phyloP scores from a whole-genome alignment of 2,113 vertebrate genomes.

The Ciconia stormi region DNA sequence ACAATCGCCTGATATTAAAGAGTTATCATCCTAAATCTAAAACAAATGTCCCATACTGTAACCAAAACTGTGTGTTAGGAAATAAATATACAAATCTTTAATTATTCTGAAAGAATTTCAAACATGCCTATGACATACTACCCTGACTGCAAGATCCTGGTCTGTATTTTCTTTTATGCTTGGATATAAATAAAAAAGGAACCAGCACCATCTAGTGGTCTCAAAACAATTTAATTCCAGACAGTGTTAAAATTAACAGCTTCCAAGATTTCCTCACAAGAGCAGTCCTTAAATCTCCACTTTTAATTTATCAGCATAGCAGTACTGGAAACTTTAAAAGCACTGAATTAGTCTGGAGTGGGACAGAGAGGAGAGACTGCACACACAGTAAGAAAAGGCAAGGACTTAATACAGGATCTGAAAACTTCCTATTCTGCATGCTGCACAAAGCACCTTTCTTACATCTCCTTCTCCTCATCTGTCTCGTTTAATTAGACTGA shows the following conservation, averaged over 20 bases:
- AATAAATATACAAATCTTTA: neutral
- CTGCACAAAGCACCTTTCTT: neutral
- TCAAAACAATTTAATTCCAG: neutral
- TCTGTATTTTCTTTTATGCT: neutral
- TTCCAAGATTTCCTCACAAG: neutral
- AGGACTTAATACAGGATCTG: neutral
- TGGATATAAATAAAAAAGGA: constrained; percentile 23
- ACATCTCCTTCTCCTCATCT: neutral
- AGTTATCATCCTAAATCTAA: neutral
- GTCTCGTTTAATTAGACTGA: neutral
- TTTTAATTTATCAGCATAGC: neutral
- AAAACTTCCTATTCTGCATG: neutral
- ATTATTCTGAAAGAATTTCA: constrained; percentile 10
- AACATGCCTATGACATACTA: neutral
- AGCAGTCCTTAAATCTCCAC: neutral
- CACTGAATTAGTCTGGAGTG: neutral
- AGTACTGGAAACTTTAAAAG: neutral
- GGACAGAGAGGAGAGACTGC: neutral
- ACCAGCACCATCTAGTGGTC: constrained; percentile 74
- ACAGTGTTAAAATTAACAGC: neutral
- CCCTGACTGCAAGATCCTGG: neutral
- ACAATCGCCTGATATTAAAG: neutral
- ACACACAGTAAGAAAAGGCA: neutral
- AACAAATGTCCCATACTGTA: neutral
- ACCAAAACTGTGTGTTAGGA: neutral